Base-by-base conservation (phyloP, 2,113 vertebrate species). In the Solea solea region DNA sequence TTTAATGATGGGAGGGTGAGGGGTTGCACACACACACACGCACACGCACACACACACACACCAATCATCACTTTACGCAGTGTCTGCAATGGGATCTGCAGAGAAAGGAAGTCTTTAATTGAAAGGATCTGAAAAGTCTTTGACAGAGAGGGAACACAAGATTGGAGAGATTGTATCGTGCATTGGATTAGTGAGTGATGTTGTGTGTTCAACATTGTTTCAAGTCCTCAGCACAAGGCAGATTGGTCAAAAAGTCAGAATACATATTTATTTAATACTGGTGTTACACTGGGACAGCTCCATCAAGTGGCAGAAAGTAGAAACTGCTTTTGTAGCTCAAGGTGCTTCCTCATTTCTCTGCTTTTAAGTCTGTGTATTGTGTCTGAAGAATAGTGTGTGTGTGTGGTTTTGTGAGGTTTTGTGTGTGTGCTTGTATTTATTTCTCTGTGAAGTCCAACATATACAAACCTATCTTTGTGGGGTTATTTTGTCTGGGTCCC, bases 31-130 rank as follows among this genome's bases (percentile, higher is more conserved):
- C 6, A 21, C 65, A 34, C 56, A 40, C 13, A 55, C 54, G 78
- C 60, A n/a, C n/a, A 15, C 49, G 39, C 66, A 56, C 52, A 51
- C 59, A 40, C 15, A 57, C 53, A 82, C 62, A 45, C 68, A 49
- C 45, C 28, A 51, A 79, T 55, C 83, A 70, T 92, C 91, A 91
- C 89, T 92, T 89, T 50, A 41, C 90, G 87, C 69, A 0, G 63
- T 50, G 76, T 78, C 82, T 83, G 62, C 81, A 88, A 83, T 69
- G 68, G 69, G 90, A 90, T 83, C 81, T 84, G 85, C 81, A 60
- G 70, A 54, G 76, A 65, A 65, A 85, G 87, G 75, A 86, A 88
- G 88, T 87, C 75, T 86, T 89, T 86, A 83, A 92, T 87, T 89
- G 69, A 69, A 90, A 89, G 76, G 81, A 81, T 84, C 74, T 88